Base-by-base conservation (phyloP, 2,113 vertebrate genomes). In the Motacilla alba region DNA sequence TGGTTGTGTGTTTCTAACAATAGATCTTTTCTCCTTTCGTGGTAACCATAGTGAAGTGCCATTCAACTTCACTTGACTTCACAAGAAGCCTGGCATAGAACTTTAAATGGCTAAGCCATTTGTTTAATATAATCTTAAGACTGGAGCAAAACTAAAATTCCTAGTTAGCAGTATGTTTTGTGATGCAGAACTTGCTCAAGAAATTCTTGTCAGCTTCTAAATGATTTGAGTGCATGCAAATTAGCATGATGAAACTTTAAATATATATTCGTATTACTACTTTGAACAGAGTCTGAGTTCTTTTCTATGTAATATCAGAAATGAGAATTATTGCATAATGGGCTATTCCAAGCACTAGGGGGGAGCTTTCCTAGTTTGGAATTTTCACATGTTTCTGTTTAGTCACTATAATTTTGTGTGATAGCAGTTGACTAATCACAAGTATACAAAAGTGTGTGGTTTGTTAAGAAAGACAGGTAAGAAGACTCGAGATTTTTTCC, bases 31-130 rank as follows among this genome's bases (percentile, higher is more conserved):
- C 30, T 68, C 83, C 83, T 89, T 91, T 56, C 37, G 9, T 94
- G 90, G 93, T 94, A 94, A 94, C 89, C 87, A 83, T 89, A 89
- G 53, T 86, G 69, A 93, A 94, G 85, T 72, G 87, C 80, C 62
- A 35, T 93, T 95, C 64, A 87, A 23, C 68, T 95, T 95, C 49
- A 72, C 87, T 87, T 90, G 72, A 93, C 83, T 95, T 83, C 33
- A 89, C 80, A 47, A 87, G 49, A 90, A 96, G 80, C 64, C 15
- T 56, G 87, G 78, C 18, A 80, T 44, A 76, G 78, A 83, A 39
- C 43, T 92, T 47, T 21, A 76, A 60, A 62, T 76, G 90, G 24
- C 60, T 90, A 58, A 87, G 39, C 9, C 13, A 76, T 93, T 94
- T 83, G 72, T 96, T 87, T 64, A 91, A 89, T 55, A 27, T 83